Percentiles rank a stretch among this genome's conserved stretches.
Conservation (phyloP, 35 echinoderm and acorn worm genomes). For the Heliocidaris tuberculata region DNA sequence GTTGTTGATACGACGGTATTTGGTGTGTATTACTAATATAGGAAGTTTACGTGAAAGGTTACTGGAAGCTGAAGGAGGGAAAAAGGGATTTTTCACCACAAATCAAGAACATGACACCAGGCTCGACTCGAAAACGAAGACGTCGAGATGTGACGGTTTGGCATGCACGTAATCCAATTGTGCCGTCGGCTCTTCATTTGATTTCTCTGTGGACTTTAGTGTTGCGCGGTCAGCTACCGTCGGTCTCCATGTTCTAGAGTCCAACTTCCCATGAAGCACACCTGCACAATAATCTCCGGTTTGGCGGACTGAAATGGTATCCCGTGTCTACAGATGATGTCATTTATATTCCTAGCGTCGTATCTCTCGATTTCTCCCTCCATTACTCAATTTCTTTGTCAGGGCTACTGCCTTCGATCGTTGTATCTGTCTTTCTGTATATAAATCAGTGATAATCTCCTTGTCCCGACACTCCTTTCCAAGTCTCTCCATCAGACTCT, state of each 20-base stretch:
- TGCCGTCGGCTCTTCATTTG: neutral
- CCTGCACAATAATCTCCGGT: neutral
- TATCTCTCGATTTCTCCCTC: neutral
- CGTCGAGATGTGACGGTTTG: neutral
- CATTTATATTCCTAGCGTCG: neutral
- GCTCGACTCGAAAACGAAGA: neutral
- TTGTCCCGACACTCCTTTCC: too few species aligned
- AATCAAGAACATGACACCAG: neutral
- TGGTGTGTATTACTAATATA: too few species aligned
- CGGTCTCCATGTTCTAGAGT: neutral
- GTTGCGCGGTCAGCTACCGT: neutral
- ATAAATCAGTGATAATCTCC: too few species aligned
- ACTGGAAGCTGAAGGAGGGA: neutral
- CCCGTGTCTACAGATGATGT: neutral
- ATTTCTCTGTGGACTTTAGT: neutral
- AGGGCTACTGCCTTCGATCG: too few species aligned
- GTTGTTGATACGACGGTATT: too few species aligned
- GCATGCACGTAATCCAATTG: constrained; percentile 21
- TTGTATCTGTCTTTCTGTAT: too few species aligned
- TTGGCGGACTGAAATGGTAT: neutral
- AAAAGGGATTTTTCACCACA: neutral
- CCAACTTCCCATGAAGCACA: neutral
- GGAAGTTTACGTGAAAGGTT: too few species aligned
- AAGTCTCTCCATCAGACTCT: too few species aligned
- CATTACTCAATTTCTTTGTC: too few species aligned